Base-by-base conservation (phyloP, 23 tunicate species). In the Trididemnum clinides region DNA sequence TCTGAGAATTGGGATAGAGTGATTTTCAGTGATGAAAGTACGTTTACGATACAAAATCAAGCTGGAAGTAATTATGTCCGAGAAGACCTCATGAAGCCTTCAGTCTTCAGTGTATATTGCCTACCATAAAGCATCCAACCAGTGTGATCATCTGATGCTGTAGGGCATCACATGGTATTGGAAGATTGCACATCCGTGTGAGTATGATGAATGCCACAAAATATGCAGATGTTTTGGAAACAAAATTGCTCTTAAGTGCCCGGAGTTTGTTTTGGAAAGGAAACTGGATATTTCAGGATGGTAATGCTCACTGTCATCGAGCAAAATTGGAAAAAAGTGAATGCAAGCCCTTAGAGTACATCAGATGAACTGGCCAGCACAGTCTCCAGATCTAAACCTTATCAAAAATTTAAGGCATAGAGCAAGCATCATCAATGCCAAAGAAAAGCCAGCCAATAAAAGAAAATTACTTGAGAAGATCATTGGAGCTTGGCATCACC, bases 21-120 rank as follows among this genome's bases (percentile, higher is more conserved):
- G 27, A 59, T 59, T 19, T n/a, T 59, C 22, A 59, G 66, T 59
- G 66, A 59, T 59, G 66, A 59, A n/a, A 59, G 66, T 28, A 59
- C 66, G 27, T 59, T 59, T 59, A 59, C 66, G 20, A 59, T 59
- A 25, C 66, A 59, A 59, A 59, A 59, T 59, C 66, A 59, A 19
- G 66, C 66, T 59, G 25, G 66, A 59, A 59, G 22, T 28, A 59
- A 59, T 28, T 59, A 19, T 59, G 66, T 59, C 22, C 25, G 66
- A 59, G 66, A 59, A 59, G 25, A 59, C 66, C 66, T 59, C 66
- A 59, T 59, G 66, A 59, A 59, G 66, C 66, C 27, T 59, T 59
- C 25, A 59, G 66, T 28, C 66, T n/a, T 59, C 25, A 59, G 66
- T 59, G 66, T 28, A 59, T 59, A 19, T 59, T n/a, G 66, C 66